Conservation (phyloP, 2,888 invertebrate genomes). For the Diplazon laetatorius region DNA sequence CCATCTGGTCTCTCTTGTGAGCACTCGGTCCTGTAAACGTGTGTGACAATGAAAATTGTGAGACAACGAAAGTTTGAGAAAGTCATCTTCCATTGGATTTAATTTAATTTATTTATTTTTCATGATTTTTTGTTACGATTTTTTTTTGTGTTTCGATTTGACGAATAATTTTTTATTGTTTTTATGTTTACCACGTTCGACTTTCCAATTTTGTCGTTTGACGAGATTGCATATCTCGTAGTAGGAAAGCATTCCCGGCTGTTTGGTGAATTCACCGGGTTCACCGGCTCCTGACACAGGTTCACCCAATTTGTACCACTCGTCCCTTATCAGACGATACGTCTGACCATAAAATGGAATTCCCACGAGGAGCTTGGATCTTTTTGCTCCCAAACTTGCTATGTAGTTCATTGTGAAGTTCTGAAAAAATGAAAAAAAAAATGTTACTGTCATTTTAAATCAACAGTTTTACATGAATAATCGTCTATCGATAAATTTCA, state of each 20-base stretch:
- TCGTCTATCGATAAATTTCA: too few species aligned
- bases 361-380: constrained; percentile 90
- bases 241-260: constrained; percentile 94
- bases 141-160: too few species aligned
- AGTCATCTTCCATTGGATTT: too few species aligned
- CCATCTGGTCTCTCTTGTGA: constrained; percentile 92
- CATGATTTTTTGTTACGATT: too few species aligned
- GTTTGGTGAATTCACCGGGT: constrained; percentile 91
- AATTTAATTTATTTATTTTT: too few species aligned
- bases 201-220: constrained; percentile 75
- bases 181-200: constrained; percentile 6
- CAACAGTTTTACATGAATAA: too few species aligned
- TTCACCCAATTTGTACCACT: constrained; percentile 84
- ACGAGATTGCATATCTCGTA: constrained; percentile 91
- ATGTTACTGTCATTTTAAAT: too few species aligned
- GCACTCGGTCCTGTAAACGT: constrained; percentile 87
- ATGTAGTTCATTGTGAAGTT: constrained; percentile 92
- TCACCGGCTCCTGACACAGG: constrained; percentile 89
- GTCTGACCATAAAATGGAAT: constrained; percentile 94
- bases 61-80: too few species aligned
- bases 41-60: too few species aligned
- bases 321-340: constrained; percentile 86
- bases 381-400: constrained; percentile 88
- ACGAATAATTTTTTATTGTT: neutral
- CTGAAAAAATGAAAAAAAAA: constrained; percentile 81